These are phyloP conservation scores for Trididemnum miniatum DNA, from an alignment of 23 tunicate genomes.

Conservation along the genomic window DNA sequence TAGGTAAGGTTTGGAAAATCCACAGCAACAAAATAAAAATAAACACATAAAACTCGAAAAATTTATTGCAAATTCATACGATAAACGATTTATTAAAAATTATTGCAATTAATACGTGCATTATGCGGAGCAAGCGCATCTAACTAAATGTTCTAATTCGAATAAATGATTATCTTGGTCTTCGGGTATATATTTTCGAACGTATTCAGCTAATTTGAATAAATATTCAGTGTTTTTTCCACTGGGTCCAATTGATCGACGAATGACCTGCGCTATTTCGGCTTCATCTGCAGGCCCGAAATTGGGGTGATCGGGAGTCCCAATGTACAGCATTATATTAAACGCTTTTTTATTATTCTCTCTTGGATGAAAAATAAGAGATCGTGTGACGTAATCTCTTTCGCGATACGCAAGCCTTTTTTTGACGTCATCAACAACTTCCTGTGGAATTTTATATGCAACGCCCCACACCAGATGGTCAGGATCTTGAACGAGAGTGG, in stretches of 20 bases:
- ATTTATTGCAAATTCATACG: not conserved
- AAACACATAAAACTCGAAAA: not conserved
- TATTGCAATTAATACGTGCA: not conserved
- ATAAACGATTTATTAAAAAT: too few species aligned
- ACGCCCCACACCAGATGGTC: conserved; percentile 81
- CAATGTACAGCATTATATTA: conserved; percentile 62
- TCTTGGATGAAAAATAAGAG: conserved; percentile 61
- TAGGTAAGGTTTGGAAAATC: too few species aligned
- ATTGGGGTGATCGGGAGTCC: conserved; percentile 78
- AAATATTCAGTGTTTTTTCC: conserved; percentile 81
- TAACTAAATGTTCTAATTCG: conserved; percentile 65
- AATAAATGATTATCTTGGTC: conserved; percentile 83
- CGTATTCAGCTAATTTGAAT: conserved; percentile 76
- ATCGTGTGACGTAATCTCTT: conserved; percentile 62
- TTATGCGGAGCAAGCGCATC: conserved; percentile 14
- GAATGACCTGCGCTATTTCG: conserved; percentile 63
- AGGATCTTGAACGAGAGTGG: conserved; percentile 58
- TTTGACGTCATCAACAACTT: conserved; percentile 38
- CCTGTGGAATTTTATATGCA: conserved; percentile 74
- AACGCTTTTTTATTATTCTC: conserved; percentile 25
- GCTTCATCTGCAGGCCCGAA: conserved; percentile 52
- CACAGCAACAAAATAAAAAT: not conserved
- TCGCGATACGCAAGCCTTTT: conserved; percentile 61
- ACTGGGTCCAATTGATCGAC: conserved; percentile 67
- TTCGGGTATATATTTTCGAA: conserved; percentile 81